phyloP scores from a whole-genome alignment of 1,140 invertebrate genomes.

The Diprion similis region DNA sequence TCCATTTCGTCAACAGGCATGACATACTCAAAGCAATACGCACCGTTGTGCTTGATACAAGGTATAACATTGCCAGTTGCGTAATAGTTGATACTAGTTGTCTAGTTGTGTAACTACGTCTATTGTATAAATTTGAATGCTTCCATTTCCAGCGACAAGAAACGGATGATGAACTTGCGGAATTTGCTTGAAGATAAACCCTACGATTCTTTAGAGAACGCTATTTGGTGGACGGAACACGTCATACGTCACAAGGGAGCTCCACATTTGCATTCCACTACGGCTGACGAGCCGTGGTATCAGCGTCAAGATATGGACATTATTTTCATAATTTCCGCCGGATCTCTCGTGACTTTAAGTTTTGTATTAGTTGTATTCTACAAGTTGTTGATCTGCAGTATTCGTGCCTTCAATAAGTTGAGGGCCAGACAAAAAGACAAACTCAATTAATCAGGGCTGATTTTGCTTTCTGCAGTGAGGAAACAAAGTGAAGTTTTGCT shows the following conservation, averaged over 20 bases:
- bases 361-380: neutral
- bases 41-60: conserved; percentile 35
- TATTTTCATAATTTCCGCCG: conserved; percentile 11
- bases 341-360: neutral
- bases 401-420: too few relatives aligned
- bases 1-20: conserved; percentile 21
- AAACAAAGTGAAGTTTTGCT: too few relatives aligned
- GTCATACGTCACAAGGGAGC: conserved; percentile 62
- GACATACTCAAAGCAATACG: conserved; percentile 29
- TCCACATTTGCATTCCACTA: conserved; percentile 51
- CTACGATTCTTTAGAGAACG: conserved; percentile 49
- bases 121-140: neutral
- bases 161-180: conserved; percentile 39
- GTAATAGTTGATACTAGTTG: neutral
- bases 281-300: conserved; percentile 52
- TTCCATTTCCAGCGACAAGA: conserved; percentile 43
- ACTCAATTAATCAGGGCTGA: too few relatives aligned
- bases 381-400: neutral
- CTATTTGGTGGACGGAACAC: conserved; percentile 66
- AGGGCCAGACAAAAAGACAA: too few relatives aligned
- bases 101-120: neutral
- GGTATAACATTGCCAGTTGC: conserved; percentile 18
- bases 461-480: too few relatives aligned
- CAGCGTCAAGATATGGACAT: conserved; percentile 44
- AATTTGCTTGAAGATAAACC: conserved; percentile 53